Percentiles rank a stretch among this genome's conserved stretches.
These are phyloP conservation scores for Cyprinodon brontotheroides DNA, from an alignment of 2,113 vertebrate genomes.

Conservation along the genomic window DNA sequence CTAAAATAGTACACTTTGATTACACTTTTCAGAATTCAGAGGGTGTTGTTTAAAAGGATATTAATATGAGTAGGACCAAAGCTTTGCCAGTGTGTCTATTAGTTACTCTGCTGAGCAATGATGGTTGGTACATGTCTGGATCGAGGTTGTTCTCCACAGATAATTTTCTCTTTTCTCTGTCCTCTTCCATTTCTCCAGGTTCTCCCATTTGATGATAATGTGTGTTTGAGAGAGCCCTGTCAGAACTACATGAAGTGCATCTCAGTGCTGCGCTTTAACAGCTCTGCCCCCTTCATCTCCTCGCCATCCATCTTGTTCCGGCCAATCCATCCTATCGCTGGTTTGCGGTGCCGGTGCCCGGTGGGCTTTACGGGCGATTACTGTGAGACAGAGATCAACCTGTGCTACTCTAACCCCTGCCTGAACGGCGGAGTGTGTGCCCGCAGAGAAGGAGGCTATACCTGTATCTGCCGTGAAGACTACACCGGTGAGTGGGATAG, in stretches of 20 bases:
- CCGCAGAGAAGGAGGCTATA: conserved; percentile 92
- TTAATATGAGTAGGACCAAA: too few species aligned
- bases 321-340: conserved; percentile 95
- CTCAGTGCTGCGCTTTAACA: conserved; percentile 96
- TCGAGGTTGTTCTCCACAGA: background rate
- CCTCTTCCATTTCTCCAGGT: conserved; percentile 72
- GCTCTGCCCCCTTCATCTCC: conserved; percentile 94
- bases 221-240: conserved; percentile 96
- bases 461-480: conserved; percentile 91
- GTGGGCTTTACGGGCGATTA: conserved; percentile 97
- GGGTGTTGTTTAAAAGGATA: too few species aligned
- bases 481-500: conserved; percentile 86
- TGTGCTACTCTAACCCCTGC: conserved; percentile 98
- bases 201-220: conserved; percentile 96
- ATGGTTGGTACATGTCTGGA: too few species aligned
- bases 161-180: background rate
- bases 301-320: conserved; percentile 94
- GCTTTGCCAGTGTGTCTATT: too few species aligned
- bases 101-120: too few species aligned
- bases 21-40: too few species aligned
- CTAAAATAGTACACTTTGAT: too few species aligned
- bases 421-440: conserved; percentile 90
- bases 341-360: conserved; percentile 95
- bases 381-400: conserved; percentile 96
- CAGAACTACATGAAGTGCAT: conserved; percentile 99